Evolutionary conservation across 2,797 vertebrate species (phyloP).

Genomic region (Gadopsis bispinosus): DNA sequence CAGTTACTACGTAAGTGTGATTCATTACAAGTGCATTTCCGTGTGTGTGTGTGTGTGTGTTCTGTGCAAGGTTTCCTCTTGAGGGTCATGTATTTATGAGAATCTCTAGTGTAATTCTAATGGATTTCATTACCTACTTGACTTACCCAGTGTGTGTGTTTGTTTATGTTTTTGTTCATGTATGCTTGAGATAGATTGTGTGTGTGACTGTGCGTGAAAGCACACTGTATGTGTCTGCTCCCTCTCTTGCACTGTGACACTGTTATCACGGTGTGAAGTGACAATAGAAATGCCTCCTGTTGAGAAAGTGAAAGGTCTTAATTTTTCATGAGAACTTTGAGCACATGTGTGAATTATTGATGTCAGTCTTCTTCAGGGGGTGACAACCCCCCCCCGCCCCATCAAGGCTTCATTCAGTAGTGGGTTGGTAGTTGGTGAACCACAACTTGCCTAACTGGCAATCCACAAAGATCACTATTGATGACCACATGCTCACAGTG

Average conservation of each 20-base stretch:
- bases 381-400: slow-evolving; percentile 15
- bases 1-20: slow-evolving; percentile 39
- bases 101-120: slow-evolving; percentile 49
- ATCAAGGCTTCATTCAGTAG: slow-evolving; percentile 26
- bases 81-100: slow-evolving; percentile 26
- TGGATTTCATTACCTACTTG: slow-evolving; percentile 53
- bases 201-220: background rate
- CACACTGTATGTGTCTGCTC: background rate
- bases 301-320: slow-evolving; percentile 61
- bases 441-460: background rate
- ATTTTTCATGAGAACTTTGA: slow-evolving; percentile 72
- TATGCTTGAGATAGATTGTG: background rate
- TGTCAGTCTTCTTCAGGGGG: slow-evolving; percentile 43
- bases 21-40: slow-evolving; percentile 36
- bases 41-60: slow-evolving; percentile 29
- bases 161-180: background rate
- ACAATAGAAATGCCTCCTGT: slow-evolving; percentile 52
- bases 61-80: slow-evolving; percentile 28
- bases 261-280: slow-evolving; percentile 42
- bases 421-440: background rate
- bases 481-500: background rate
- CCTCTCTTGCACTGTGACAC: slow-evolving; percentile 24
- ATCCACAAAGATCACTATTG: background rate
- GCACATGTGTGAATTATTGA: slow-evolving; percentile 70
- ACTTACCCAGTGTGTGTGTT: slow-evolving; percentile 17